Evolutionary conservation across 1,140 invertebrate genomes (phyloP).

Genomic region (Asbolus verrucosus): DNA sequence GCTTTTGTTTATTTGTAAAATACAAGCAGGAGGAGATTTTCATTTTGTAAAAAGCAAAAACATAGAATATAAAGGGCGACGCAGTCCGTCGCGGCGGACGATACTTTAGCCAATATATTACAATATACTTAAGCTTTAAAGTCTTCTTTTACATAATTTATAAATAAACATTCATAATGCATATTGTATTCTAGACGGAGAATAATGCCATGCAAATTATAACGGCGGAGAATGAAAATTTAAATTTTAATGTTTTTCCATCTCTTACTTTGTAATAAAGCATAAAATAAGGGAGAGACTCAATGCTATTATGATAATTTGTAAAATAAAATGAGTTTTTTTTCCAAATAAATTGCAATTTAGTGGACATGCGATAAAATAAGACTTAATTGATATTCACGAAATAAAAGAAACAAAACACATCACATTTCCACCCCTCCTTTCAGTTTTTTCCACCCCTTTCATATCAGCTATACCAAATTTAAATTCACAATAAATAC

Average conservation of each 20-base stretch:
- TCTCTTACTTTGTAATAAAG: slow-evolving; percentile 51
- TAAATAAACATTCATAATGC: slow-evolving; percentile 66
- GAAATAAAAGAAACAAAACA: slow-evolving; percentile 34
- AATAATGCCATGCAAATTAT: slow-evolving; percentile 64
- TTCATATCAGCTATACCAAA: slow-evolving; percentile 48
- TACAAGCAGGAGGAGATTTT: neutral
- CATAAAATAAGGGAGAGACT: slow-evolving; percentile 45
- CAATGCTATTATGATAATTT: slow-evolving; percentile 45
- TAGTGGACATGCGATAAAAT: slow-evolving; percentile 35
- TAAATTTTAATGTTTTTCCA: slow-evolving; percentile 61
- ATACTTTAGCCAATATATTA: slow-evolving; percentile 40
- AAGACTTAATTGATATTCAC: slow-evolving; percentile 26
- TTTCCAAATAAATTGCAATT: slow-evolving; percentile 38
- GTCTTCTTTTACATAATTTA: slow-evolving; percentile 64
- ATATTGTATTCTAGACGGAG: slow-evolving; percentile 59
- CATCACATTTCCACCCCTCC: slow-evolving; percentile 29
- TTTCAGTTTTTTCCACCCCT: slow-evolving; percentile 16
- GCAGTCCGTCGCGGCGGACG: slow-evolving; percentile 34
- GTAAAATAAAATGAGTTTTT: slow-evolving; percentile 40
- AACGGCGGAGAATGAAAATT: slow-evolving; percentile 62
- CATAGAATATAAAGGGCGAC: slow-evolving; percentile 43
- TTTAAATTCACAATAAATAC: slow-evolving; percentile 62
- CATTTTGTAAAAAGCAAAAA: slow-evolving; percentile 28
- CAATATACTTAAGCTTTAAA: slow-evolving; percentile 50
- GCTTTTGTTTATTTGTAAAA: no score